Evolutionary conservation across 2,888 invertebrate species (phyloP), one percentile per base, ranked within the genome.

Genomic region (Drosophila imparisetae): DNA sequence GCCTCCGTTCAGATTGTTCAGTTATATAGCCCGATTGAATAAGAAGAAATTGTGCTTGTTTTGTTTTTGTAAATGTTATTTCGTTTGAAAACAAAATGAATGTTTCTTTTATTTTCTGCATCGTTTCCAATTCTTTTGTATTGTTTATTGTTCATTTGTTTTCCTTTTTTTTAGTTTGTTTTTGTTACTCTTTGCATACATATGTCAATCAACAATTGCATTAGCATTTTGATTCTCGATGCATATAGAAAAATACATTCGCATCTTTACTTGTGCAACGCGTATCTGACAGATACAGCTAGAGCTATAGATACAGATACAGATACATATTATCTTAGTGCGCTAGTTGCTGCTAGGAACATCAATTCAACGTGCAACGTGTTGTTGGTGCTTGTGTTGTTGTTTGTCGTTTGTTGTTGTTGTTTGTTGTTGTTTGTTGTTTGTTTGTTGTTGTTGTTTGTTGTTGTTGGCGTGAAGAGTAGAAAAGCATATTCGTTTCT

Each of bases 1-100:
- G 30, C 11, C 11, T 2, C 11, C 42, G 42, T 21, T 11, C 7
- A 13, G 21, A 24, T 24, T 24, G 45, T 45, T 15, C 24, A 45
- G 45, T 24, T 45, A 8, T 15, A 13, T 10, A n/a, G 30, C n/a
- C 75, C 6, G 32, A 4, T 27, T 8, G 29, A 79, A 75, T 78
- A 42, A 78, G 57, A 78, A 66, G 48, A 69, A 11, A 34, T 24
- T 45, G 40, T 27, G 7, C 4, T 2, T 45, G 4, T 36, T 78
- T 78, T 67, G 38, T 55, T 69, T 60, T 61, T 74, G 49, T 72
- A 57, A 72, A 76, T 81, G 61, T 82, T 76, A 73, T 71, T 66
- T 81, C 73, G 70, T 72, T 74, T 68, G 69, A 76, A 80, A 89
- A 78, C 75, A 81, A 88, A 53, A 53, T 86, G 15, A 78, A 81